Percentiles rank a stretch among this genome's conserved stretches.
Evolutionary conservation across 2,888 invertebrate genomes (phyloP).

Genomic region (Ophion costatus): DNA sequence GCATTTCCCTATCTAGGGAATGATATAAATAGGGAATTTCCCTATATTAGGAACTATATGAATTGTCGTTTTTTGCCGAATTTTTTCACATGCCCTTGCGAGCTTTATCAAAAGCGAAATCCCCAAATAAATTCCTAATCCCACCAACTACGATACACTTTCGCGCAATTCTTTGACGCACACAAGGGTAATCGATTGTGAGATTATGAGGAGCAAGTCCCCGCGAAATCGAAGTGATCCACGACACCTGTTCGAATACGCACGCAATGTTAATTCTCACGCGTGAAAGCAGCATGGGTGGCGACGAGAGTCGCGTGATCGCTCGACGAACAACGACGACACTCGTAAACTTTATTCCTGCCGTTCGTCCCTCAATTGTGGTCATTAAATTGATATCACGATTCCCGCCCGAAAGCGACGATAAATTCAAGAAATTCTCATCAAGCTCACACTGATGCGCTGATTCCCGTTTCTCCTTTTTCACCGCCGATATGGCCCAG

Average conservation of each 20-base stretch:
- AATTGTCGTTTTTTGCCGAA: no score
- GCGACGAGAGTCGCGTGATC: conserved; percentile 50
- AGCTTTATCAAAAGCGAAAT: background rate
- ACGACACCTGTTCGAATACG: background rate
- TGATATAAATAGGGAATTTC: no score
- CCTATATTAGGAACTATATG: no score
- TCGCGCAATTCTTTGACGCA: background rate
- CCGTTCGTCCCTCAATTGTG: conserved; percentile 22
- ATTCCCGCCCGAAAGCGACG: background rate
- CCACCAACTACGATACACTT: background rate
- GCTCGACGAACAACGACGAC: background rate
- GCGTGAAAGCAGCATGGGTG: background rate
- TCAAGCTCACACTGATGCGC: no score
- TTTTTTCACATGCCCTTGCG: no score
- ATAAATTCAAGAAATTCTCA: conserved; percentile 2
- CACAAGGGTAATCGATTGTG: conserved; percentile 23
- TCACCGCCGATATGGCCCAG: background rate
- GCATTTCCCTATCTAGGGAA: no score
- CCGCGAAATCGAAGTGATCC: background rate
- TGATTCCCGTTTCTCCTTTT: background rate
- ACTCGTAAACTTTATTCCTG: conserved; percentile 26
- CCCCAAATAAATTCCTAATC: background rate
- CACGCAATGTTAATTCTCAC: conserved; percentile 18
- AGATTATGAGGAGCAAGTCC: conserved; percentile 30
- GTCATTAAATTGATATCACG: conserved; percentile 25